Evolutionary conservation across 2,888 invertebrate species (phyloP).

Genomic region (Drepana falcataria): DNA sequence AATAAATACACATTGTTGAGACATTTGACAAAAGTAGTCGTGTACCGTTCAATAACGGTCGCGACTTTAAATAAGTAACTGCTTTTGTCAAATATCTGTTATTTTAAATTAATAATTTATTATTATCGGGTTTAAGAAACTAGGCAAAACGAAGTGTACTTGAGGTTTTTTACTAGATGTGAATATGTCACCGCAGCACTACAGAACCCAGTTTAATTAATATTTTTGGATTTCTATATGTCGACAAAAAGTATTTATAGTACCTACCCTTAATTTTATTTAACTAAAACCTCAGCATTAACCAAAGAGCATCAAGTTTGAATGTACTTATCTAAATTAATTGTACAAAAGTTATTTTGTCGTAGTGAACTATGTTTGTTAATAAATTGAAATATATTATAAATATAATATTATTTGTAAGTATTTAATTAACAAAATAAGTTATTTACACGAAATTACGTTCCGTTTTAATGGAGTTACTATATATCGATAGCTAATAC

Average conservation of each 20-base stretch:
- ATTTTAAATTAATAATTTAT: constrained; percentile 42
- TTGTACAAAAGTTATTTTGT: constrained; percentile 30
- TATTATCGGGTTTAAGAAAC: constrained; percentile 36
- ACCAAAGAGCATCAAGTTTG: constrained; percentile 19
- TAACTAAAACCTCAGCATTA: constrained; percentile 28
- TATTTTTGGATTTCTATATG: constrained; percentile 46
- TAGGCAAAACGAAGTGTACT: constrained; percentile 46
- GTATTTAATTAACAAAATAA: constrained; percentile 37
- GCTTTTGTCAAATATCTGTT: constrained; percentile 59
- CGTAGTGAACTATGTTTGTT: constrained; percentile 30
- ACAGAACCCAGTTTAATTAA: constrained; percentile 19
- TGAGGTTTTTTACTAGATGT: constrained; percentile 38
- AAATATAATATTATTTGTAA: constrained; percentile 29
- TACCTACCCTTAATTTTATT: constrained; percentile 37
- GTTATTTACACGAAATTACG: constrained; percentile 36
- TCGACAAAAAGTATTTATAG: constrained; percentile 19
- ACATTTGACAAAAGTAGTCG: constrained; percentile 56
- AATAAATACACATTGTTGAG: constrained; percentile 66
- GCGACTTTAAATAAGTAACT: constrained; percentile 29
- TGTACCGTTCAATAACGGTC: constrained; percentile 17
- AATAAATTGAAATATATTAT: constrained; percentile 24
- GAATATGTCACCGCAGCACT: constrained; percentile 3
- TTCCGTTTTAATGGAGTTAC: constrained; percentile 20
- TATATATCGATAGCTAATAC: constrained; percentile 17
- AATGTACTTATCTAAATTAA: constrained; percentile 21